These are phyloP conservation scores for Cheilosia grossa DNA, from an alignment of 2,888 invertebrate species.

Conservation along the genomic window DNA sequence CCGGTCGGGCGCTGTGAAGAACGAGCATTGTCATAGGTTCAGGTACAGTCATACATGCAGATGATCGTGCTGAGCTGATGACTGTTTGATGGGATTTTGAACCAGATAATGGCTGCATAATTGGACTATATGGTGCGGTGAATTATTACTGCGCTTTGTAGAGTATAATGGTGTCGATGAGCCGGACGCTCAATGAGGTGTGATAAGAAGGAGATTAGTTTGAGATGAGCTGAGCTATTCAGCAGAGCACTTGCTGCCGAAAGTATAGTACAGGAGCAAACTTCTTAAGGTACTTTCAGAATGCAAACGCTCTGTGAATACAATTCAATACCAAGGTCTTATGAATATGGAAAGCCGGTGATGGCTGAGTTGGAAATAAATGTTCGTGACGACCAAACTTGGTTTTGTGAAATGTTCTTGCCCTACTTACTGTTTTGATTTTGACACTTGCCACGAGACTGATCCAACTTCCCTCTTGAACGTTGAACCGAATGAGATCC, in stretches of 20 bases:
- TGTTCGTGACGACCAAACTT: too few relatives aligned
- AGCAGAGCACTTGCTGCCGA: not conserved
- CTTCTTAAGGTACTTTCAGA: too few relatives aligned
- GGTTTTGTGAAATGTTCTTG: too few relatives aligned
- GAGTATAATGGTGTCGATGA: constrained; percentile 56
- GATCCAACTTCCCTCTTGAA: too few relatives aligned
- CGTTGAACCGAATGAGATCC: too few relatives aligned
- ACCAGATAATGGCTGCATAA: constrained; percentile 63
- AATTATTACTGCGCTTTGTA: constrained; percentile 45
- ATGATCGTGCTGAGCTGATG: constrained; percentile 71
- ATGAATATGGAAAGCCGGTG: too few relatives aligned
- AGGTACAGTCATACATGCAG: constrained; percentile 39
- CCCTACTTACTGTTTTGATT: too few relatives aligned
- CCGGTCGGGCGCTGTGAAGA: not conserved
- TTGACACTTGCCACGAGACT: too few relatives aligned
- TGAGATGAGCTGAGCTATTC: not conserved
- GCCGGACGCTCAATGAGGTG: constrained; percentile 46
- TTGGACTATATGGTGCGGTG: constrained; percentile 66
- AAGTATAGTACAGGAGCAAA: not conserved
- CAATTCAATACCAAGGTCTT: too few relatives aligned
- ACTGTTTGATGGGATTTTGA: constrained; percentile 68
- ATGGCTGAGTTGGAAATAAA: too few relatives aligned
- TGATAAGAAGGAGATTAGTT: constrained; percentile 47
- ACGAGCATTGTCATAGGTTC: constrained; percentile 14
- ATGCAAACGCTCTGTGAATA: not conserved